phyloP scores from a whole-genome alignment of 2,113 vertebrate genomes.

The Butastur rufipennis region DNA sequence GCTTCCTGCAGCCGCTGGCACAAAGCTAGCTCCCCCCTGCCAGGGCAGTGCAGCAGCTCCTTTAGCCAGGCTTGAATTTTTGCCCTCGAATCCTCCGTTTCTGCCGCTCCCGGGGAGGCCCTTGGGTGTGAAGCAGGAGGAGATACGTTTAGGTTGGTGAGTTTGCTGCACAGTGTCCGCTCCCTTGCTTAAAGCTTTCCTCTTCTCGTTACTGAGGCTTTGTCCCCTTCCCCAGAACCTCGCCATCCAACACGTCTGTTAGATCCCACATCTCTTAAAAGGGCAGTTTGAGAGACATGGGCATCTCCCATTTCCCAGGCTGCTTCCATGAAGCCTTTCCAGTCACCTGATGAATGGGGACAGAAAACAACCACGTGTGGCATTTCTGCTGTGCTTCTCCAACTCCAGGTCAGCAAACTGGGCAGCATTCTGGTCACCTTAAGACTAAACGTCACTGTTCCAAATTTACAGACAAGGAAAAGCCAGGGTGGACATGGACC shows the following conservation, averaged over 20 bases:
- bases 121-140: background rate
- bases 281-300: background rate
- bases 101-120: background rate
- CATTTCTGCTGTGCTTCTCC: background rate
- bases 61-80: background rate
- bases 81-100: background rate
- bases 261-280: background rate
- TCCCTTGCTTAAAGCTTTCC: background rate
- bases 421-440: background rate
- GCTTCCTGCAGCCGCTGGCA: slow-evolving; percentile 20
- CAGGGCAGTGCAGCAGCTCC: background rate
- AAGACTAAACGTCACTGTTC: background rate
- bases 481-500: accelerated
- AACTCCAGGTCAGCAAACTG: background rate
- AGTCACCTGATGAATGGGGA: background rate
- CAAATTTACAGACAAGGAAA: background rate
- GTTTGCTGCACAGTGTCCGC: background rate
- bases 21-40: background rate
- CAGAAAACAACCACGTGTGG: accelerated
- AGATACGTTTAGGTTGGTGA: background rate
- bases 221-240: background rate
- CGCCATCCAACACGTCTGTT: background rate
- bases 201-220: background rate
- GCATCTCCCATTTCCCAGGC: background rate
- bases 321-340: background rate